Evolutionary conservation across 2,797 vertebrate genomes (phyloP).

Genomic region (Chelon auratus): DNA sequence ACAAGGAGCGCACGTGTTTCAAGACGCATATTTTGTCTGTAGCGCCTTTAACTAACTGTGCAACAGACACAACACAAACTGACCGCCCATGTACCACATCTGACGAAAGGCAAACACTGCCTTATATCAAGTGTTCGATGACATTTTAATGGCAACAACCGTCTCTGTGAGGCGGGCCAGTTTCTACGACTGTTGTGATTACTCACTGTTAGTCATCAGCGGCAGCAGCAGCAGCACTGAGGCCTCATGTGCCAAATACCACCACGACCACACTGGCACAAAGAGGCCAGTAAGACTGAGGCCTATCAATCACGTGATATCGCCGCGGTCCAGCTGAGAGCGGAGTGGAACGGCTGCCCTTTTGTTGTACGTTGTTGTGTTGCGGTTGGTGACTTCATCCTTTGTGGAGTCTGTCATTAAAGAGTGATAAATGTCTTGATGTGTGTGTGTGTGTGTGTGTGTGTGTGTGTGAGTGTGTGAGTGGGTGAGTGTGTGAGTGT

Average conservation of each 20-base stretch:
- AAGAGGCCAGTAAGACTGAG: constrained; percentile 69
- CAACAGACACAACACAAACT: constrained; percentile 43
- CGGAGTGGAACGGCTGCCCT: constrained; percentile 46
- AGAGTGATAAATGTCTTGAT: constrained; percentile 63
- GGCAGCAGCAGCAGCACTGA: constrained; percentile 37
- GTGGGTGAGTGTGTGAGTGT: background rate
- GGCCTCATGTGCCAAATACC: constrained; percentile 65
- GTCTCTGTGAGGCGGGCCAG: constrained; percentile 52
- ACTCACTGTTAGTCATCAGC: constrained; percentile 74
- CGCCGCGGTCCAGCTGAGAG: constrained; percentile 51
- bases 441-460: constrained; percentile 2
- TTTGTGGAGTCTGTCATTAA: constrained; percentile 75
- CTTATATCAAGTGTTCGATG: constrained; percentile 56
- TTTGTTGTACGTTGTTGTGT: constrained; percentile 70
- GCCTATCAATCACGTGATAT: constrained; percentile 75
- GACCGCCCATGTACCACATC: constrained; percentile 13
- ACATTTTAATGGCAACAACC: constrained; percentile 65
- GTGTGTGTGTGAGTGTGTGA: background rate
- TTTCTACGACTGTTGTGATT: constrained; percentile 74
- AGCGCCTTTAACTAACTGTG: constrained; percentile 24
- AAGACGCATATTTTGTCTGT: constrained; percentile 2
- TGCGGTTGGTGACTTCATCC: constrained; percentile 72
- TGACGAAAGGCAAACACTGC: constrained; percentile 39
- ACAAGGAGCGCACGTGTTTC: background rate
- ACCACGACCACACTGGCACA: constrained; percentile 61